Conservation (phyloP, 2,113 vertebrate species). For the Narcine bancroftii region DNA sequence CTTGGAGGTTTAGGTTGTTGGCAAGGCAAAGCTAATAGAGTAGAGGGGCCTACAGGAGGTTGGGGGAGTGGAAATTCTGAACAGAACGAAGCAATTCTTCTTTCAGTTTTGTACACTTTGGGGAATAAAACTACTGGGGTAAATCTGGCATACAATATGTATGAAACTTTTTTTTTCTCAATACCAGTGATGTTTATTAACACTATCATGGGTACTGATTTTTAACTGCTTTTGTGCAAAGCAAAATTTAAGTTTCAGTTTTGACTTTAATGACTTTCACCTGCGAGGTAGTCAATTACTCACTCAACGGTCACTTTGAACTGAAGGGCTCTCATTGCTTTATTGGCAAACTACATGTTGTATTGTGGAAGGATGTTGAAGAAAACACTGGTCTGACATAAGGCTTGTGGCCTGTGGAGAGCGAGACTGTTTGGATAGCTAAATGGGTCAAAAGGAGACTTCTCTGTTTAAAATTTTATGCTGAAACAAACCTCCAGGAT, state of each 20-base stretch:
- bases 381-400: neutral
- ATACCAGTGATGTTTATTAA: neutral
- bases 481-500: neutral
- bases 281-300: neutral
- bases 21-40: neutral
- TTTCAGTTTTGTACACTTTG: neutral
- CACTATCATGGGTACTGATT: neutral
- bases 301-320: neutral
- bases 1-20: neutral
- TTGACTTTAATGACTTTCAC: neutral
- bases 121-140: neutral
- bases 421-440: neutral
- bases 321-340: neutral
- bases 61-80: neutral
- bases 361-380: neutral
- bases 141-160: neutral
- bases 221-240: neutral
- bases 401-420: neutral
- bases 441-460: neutral
- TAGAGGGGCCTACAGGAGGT: neutral
- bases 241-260: neutral
- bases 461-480: neutral
- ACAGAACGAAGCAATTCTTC: neutral
- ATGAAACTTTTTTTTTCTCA: neutral
- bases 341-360: constrained; percentile 12